phyloP scores from a whole-genome alignment of 2,113 vertebrate genomes.

The Hassar affinis region DNA sequence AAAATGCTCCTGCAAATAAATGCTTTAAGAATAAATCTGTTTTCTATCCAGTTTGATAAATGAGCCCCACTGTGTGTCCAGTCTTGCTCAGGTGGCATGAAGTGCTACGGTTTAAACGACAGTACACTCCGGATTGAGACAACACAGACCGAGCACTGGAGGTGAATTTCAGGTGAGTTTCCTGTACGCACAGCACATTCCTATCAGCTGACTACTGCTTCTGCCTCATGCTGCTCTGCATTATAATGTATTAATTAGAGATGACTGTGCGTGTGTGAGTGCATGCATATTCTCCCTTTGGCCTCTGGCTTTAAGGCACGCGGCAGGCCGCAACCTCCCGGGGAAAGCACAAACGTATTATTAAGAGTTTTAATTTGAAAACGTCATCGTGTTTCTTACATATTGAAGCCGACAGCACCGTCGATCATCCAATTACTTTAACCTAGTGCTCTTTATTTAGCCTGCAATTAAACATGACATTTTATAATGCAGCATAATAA shows the following conservation, averaged over 20 bases:
- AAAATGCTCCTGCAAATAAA: background rate
- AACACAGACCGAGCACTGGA: background rate
- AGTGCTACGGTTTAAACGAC: background rate
- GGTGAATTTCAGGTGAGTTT: background rate
- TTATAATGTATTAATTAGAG: background rate
- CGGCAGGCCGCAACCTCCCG: background rate
- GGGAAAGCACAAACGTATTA: background rate
- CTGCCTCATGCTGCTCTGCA: background rate
- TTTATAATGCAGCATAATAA: background rate
- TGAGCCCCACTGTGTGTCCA: background rate
- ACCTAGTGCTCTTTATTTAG: background rate
- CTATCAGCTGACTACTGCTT: background rate
- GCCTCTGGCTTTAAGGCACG: background rate
- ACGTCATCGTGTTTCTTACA: background rate
- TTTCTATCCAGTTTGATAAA: background rate
- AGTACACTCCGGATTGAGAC: background rate
- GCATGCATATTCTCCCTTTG: background rate
- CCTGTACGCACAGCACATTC: background rate
- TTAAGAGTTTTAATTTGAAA: slow-evolving; percentile 1
- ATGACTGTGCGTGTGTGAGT: background rate
- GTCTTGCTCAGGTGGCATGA: slow-evolving; percentile 4
- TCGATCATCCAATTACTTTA: background rate
- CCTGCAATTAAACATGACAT: background rate
- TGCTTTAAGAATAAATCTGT: background rate
- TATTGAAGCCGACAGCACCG: background rate